phyloP scores from a whole-genome alignment of 2,888 invertebrate genomes.

The Nymphalis urticae region DNA sequence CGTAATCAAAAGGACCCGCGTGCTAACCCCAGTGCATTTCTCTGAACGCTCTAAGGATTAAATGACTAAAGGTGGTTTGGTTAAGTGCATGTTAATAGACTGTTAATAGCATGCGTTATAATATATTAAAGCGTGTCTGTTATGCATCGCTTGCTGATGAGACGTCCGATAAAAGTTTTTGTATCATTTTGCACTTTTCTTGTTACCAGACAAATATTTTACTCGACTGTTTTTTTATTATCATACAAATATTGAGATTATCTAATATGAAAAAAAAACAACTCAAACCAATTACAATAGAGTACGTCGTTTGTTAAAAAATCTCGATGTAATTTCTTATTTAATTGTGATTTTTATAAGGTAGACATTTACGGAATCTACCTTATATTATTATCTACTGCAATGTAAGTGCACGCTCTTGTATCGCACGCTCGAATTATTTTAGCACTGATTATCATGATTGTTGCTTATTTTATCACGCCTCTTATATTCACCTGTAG shows the following conservation, averaged over 20 bases:
- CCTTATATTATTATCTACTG: neutral
- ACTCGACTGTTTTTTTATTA: neutral
- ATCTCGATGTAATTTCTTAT: too few relatives aligned
- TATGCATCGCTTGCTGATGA: conserved; percentile 12
- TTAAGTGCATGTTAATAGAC: conserved; percentile 49
- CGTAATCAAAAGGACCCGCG: conserved; percentile 99
- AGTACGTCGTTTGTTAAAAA: too few relatives aligned
- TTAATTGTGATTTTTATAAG: neutral
- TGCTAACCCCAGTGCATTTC: conserved; percentile 98
- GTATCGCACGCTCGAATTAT: neutral
- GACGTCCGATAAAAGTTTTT: neutral
- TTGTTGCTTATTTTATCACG: neutral
- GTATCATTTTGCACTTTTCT: conserved; percentile 1
- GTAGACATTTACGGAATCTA: neutral
- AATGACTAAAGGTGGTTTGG: conserved; percentile 72
- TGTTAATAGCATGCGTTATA: conserved; percentile 29
- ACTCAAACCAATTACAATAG: too few relatives aligned
- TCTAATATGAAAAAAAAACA: too few relatives aligned
- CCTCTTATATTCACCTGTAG: neutral
- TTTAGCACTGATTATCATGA: neutral
- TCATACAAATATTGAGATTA: too few relatives aligned
- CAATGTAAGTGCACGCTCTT: conserved; percentile 2
- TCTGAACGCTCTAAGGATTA: conserved; percentile 85
- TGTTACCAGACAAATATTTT: neutral
- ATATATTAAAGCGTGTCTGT: conserved; percentile 21